Percentiles rank a stretch among this genome's conserved stretches.
phyloP scores from a whole-genome alignment of 2,113 vertebrate genomes.

The Poeciliopsis retropinna region DNA sequence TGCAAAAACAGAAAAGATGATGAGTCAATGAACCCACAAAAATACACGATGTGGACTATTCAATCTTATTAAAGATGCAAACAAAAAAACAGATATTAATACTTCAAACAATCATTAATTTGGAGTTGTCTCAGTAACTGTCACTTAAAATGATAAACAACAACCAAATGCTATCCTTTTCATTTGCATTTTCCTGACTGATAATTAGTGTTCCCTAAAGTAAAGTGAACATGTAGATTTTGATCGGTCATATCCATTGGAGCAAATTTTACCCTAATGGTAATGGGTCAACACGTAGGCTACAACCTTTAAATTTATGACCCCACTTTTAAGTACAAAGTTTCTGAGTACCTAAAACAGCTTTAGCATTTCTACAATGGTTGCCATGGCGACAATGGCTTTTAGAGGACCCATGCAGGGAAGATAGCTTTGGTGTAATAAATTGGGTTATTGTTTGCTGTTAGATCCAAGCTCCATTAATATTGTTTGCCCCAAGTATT shows the following conservation, averaged over 20 bases:
- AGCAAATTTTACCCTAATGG: slow-evolving; percentile 4
- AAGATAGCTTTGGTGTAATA: slow-evolving; percentile 35
- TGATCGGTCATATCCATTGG: background rate
- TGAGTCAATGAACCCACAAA: background rate
- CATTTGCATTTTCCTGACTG: background rate
- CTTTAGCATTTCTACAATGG: background rate
- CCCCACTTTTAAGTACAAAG: background rate
- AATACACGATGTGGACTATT: background rate
- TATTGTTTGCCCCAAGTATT: slow-evolving; percentile 36
- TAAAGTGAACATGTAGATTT: slow-evolving; percentile 14
- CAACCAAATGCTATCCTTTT: background rate
- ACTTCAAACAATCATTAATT: no score
- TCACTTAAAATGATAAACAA: background rate
- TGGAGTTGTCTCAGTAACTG: background rate
- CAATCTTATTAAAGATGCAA: background rate
- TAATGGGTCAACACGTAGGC: background rate
- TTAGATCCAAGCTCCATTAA: slow-evolving; percentile 40
- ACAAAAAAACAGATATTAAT: background rate
- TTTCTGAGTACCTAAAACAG: slow-evolving; percentile 7
- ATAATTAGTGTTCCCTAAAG: background rate
- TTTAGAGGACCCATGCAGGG: slow-evolving; percentile 8
- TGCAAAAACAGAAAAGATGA: background rate
- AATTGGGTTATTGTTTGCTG: slow-evolving; percentile 39
- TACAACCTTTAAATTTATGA: slow-evolving; percentile 5
- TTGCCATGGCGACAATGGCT: slow-evolving; percentile 13